These are phyloP conservation scores for Rutpela maculata DNA, from an alignment of 2,888 invertebrate species.

Conservation along the genomic window DNA sequence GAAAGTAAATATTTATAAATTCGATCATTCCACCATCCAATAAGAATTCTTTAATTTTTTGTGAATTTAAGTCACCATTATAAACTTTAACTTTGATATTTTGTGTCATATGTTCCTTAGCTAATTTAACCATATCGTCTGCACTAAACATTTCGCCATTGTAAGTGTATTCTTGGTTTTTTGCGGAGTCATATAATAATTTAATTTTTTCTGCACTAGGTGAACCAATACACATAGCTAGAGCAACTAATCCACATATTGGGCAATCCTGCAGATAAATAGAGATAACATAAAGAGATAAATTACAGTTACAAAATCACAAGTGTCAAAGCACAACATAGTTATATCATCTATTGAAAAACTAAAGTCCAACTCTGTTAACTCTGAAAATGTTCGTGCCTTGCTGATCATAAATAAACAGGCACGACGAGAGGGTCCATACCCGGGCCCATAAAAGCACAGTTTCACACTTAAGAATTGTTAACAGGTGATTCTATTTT, in stretches of 20 bases:
- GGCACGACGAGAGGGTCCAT: no score
- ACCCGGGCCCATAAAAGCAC: no score
- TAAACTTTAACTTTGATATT: conserved; percentile 74
- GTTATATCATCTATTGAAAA: no score
- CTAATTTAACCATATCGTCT: conserved; percentile 80
- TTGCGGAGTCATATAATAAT: conserved; percentile 77
- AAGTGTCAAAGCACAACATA: no score
- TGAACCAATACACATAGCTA: conserved; percentile 85
- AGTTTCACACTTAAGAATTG: no score
- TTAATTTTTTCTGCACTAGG: conserved; percentile 78
- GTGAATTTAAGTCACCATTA: conserved; percentile 72
- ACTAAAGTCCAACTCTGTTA: no score
- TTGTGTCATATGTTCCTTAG: conserved; percentile 76
- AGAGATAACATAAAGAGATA: no score
- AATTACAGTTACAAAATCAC: no score
- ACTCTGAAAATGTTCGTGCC: no score
- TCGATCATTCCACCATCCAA: conserved; percentile 68
- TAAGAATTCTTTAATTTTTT: conserved; percentile 72
- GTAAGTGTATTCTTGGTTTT: conserved; percentile 81
- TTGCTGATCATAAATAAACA: no score
- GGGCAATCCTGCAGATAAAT: conserved; percentile 80
- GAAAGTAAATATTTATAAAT: background rate
- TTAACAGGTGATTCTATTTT: no score
- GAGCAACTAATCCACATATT: conserved; percentile 92
- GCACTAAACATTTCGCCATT: conserved; percentile 95